phyloP scores from a whole-genome alignment of 2,113 vertebrate genomes.

The Alces alces region DNA sequence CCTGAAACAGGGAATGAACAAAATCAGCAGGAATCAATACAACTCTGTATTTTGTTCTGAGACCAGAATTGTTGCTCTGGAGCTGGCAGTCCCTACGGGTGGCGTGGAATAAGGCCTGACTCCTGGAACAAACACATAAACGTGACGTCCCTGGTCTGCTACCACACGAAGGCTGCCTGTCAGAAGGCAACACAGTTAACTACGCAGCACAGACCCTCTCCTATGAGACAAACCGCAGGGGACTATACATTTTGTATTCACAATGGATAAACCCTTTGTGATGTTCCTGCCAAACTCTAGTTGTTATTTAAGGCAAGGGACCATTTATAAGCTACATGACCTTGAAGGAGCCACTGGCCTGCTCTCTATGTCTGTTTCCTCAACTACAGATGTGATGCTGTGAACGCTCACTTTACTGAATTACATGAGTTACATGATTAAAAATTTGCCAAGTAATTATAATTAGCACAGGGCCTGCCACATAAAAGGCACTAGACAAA shows the following conservation, averaged over 20 bases:
- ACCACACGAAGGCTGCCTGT: background rate
- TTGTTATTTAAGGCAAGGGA: background rate
- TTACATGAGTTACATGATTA: background rate
- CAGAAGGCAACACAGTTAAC: background rate
- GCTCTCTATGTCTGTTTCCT: background rate
- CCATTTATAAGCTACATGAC: background rate
- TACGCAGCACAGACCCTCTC: background rate
- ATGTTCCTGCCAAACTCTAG: background rate
- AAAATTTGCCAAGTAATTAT: background rate
- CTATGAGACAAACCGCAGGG: background rate
- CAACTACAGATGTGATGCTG: background rate
- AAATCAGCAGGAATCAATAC: background rate
- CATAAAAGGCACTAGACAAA: background rate
- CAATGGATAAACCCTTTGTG: accelerated
- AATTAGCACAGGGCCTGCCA: background rate
- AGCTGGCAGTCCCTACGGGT: background rate
- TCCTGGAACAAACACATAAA: background rate
- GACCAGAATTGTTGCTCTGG: background rate
- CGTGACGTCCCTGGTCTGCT: background rate
- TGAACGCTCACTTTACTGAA: background rate
- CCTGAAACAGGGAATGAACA: background rate
- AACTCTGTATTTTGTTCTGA: background rate
- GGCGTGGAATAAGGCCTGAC: background rate
- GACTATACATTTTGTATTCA: background rate
- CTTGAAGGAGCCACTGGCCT: background rate